Conservation (phyloP, 2,797 vertebrate genomes). For the Galagoides demidoff region DNA sequence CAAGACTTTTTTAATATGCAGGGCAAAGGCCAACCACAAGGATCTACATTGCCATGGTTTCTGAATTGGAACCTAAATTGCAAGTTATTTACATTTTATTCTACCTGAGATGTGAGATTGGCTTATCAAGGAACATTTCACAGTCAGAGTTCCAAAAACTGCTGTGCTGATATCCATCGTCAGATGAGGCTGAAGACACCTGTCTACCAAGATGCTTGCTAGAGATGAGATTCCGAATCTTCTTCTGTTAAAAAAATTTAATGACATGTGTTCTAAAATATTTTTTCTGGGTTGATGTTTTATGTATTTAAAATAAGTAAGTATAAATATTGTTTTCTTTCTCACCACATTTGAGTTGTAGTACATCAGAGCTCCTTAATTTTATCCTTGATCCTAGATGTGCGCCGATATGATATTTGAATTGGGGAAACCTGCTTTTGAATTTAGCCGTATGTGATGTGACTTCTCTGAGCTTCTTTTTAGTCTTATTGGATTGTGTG, state of each 20-base stretch:
- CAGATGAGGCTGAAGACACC: not conserved
- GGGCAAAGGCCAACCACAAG: conserved; percentile 52
- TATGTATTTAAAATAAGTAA: conserved; percentile 61
- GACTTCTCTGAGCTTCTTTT: not conserved
- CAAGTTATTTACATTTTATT: not conserved
- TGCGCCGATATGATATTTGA: not conserved
- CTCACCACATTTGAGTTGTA: not conserved
- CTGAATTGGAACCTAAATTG: conserved; percentile 35
- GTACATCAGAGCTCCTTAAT: conserved; percentile 43
- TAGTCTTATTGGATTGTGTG: not conserved
- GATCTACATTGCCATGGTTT: not conserved
- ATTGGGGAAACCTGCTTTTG: not conserved
- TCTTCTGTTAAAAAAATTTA: conserved; percentile 59
- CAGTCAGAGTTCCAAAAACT: not conserved
- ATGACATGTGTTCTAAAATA: conserved; percentile 56
- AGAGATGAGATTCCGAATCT: conserved; percentile 62
- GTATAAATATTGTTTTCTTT: conserved; percentile 63
- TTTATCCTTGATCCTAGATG: not conserved
- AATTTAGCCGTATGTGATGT: not conserved
- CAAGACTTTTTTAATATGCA: conserved; percentile 23
- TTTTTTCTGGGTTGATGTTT: conserved; percentile 61
- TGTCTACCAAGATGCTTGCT: conserved; percentile 2
- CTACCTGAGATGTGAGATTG: not conserved
- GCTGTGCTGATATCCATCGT: not conserved
- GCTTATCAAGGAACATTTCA: not conserved